phyloP scores from a whole-genome alignment of 2,113 vertebrate genomes.

The Serilophus lunatus region DNA sequence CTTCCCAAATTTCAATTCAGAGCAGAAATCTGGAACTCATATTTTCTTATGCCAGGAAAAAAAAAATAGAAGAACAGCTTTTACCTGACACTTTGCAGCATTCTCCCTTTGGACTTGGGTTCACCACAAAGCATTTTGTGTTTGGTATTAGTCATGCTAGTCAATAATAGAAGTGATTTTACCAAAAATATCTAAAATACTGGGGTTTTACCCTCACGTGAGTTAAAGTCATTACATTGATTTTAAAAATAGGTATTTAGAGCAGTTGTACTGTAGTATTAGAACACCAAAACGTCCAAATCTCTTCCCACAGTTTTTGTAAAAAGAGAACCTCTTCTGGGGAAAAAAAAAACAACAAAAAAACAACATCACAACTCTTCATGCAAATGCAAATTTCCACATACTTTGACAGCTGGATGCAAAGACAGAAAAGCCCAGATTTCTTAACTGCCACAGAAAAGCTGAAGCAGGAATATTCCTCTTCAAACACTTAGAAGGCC shows the following conservation, averaged over 20 bases:
- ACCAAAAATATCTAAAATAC: background rate
- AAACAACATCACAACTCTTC: background rate
- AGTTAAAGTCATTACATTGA: background rate
- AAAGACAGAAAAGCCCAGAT: background rate
- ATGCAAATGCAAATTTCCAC: conserved; percentile 17
- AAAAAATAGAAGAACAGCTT: background rate
- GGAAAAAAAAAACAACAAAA: background rate
- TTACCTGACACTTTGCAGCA: background rate
- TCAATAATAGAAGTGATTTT: background rate
- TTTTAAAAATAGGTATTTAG: conserved; percentile 10
- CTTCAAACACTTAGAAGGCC: background rate
- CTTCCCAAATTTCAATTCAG: background rate
- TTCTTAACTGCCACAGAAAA: background rate
- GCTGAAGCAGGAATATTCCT: background rate
- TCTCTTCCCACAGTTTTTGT: conserved; percentile 23
- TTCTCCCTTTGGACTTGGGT: background rate
- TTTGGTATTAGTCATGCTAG: background rate
- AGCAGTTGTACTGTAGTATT: conserved; percentile 9
- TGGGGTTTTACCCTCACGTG: background rate
- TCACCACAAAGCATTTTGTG: background rate
- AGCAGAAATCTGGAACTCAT: background rate
- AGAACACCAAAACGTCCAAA: conserved; percentile 1
- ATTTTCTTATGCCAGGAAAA: background rate
- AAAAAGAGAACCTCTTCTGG: conserved; percentile 25
- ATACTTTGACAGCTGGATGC: background rate